Evolutionary conservation across 2,797 vertebrate species (phyloP), one percentile per base, ranked within the genome.

Genomic region (Macropus fuliginosus): DNA sequence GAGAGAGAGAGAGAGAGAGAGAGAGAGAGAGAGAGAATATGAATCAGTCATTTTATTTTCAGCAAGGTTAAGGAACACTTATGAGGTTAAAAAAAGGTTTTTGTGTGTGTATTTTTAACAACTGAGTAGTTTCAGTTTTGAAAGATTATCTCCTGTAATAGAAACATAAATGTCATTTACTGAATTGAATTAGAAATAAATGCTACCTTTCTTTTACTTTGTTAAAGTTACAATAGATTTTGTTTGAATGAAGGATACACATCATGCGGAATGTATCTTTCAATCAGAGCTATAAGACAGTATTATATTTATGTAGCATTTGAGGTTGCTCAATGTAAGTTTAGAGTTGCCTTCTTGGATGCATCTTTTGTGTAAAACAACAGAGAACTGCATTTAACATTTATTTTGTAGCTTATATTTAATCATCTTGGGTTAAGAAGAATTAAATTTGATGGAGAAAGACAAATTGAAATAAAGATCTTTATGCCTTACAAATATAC

Each of bases 361-460:
- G n/a, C 74, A 96, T 95, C 90, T 96, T 96, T 54, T 95, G 5
- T 8, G 59, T 92, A 56, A 96, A 56, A 94, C 94, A 97, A 96
- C 95, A 59, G 95, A 95, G 94, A 91, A 46, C 91, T 94, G 92
- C 14, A 96, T 93, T 92, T 54, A 95, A 92, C 90, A 57, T 89
- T 56, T 93, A 46, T 59, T 97, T 98, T 94, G 91, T 34, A 92
- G 81, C 92, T 55, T 95, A 91, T 89, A 6, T 95, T 91, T 97
- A 96, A 93, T 96, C 55, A 92, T n/a, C 40, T 81, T 92, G 89
- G 29, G n/a, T 95, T 92, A 74, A 92, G 89, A 89, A 52, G 56
- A 97, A 91, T 94, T 92, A 95, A 13, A 94, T 74, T 40, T 21
- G n/a, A 74, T 40, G n/a, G 16, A 74, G 66, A 74, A 74, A 74